Conservation (phyloP, 2,113 vertebrate genomes). For the Dasyornis broadbenti region DNA sequence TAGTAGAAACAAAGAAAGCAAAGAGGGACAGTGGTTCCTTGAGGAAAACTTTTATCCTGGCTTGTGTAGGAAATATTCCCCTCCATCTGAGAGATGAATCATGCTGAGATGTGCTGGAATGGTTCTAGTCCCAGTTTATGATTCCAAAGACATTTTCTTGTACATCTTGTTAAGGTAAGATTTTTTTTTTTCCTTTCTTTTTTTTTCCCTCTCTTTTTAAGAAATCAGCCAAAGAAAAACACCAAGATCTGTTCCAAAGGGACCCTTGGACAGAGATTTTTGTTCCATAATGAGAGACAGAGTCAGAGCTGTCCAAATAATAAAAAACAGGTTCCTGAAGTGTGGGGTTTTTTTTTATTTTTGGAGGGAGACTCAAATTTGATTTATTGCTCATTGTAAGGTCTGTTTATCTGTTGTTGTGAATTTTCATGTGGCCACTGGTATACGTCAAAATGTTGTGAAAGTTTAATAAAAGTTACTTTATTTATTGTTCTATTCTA, state of each 20-base stretch:
- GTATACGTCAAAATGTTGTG: not conserved
- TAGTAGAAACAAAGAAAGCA: not conserved
- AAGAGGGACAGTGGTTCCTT: not conserved
- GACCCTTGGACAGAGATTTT: not conserved
- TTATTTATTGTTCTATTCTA: conserved; percentile 9
- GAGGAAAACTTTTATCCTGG: not conserved
- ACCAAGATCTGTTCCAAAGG: not conserved
- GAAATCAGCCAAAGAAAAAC: not conserved
- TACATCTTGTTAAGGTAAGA: not conserved
- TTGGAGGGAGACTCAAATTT: not conserved
- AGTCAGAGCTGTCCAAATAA: conserved; percentile 4
- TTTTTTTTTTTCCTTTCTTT: not conserved
- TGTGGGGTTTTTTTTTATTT: not conserved
- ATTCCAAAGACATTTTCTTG: not conserved
- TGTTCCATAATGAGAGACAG: not conserved
- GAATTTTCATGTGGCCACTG: conserved; percentile 2
- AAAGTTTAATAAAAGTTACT: conserved; percentile 5
- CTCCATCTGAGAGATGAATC: not conserved
- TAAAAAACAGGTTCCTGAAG: not conserved
- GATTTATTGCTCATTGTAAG: not conserved
- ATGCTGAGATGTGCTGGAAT: not conserved
- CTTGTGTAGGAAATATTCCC: not conserved
- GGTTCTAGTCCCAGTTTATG: not conserved
- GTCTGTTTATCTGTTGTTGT: not conserved
- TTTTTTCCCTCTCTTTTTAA: not conserved